Base-by-base conservation (phyloP, 2,797 vertebrate species). In the Lagocephalus sceleratus region DNA sequence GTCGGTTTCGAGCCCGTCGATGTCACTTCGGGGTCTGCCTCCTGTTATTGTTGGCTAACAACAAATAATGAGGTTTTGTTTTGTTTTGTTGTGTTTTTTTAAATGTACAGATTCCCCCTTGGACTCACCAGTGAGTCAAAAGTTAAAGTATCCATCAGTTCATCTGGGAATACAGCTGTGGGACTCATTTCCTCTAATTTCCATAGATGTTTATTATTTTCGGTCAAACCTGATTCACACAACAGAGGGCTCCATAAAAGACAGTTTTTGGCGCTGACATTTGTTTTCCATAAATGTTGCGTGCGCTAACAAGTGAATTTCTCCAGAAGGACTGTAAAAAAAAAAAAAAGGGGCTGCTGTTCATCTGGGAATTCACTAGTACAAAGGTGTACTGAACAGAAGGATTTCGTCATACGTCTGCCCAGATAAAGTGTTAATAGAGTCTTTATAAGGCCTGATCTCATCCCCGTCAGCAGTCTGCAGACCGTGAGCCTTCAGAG, bases 401-500 rank as follows among this genome's bases (percentile, higher is more conserved):
- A 45, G 44, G 57, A 50, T 25, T 35, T 40, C 17, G 17, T 11
- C 21, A 53, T 20, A 46, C 17, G 20, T 47, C 44, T 2, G 40
- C 20, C 20, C 42, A 23, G n/a, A 47, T 16, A 45, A 32, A 52
- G 22, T 41, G 23, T 8, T 21, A 10, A 11, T 14, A 26, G 63
- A 60, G 47, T 49, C 48, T 19, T 17, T 45, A 51, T 71, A 44
- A 35, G 75, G 25, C 55, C 47, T 57, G 51, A 55, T 69, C 57
- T 68, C 46, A 2, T 74, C 20, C 58, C 44, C 77, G 32, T 85
- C 46, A 2, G 64, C 12, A 5, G 2, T 74, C 67, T 64, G 49
- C 78, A 85, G 78, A n/a, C 63, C 57, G 55, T 57, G 61, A 80
- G 60, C 19, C 57, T 51, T 71, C 53, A 55, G 49, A 21, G n/a